phyloP scores from a whole-genome alignment of 1,140 invertebrate genomes.

The Gonatopus flavifemur region DNA sequence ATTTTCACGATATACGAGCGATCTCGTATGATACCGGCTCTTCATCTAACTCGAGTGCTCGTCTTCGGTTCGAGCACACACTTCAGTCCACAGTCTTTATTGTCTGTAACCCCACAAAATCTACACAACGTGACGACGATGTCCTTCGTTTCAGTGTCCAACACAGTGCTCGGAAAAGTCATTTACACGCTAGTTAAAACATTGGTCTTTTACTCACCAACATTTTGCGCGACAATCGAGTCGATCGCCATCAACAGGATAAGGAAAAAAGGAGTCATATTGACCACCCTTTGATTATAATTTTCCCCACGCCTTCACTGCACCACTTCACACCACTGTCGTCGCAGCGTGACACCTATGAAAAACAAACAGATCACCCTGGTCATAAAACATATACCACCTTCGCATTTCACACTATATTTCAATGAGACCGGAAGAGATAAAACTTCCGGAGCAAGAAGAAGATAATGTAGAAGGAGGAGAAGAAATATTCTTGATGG shows the following conservation, averaged over 20 bases:
- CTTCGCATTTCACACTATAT: conserved; percentile 26
- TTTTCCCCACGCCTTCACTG: conserved; percentile 52
- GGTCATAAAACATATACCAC: conserved; percentile 53
- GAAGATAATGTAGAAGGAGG: no score
- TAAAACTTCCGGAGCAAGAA: no score
- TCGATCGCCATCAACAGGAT: conserved; percentile 58
- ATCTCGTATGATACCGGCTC: no score
- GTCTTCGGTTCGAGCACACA: no score
- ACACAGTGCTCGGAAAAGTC: conserved; percentile 3
- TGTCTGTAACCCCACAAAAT: no score
- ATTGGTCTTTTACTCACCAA: conserved; percentile 52
- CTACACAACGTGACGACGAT: not conserved
- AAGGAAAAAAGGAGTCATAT: conserved; percentile 60
- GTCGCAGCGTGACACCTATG: conserved; percentile 48
- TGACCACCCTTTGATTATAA: conserved; percentile 57
- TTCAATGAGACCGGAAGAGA: no score
- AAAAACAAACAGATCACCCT: conserved; percentile 50
- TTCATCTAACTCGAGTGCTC: no score
- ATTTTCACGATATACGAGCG: no score
- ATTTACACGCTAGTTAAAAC: conserved; percentile 12
- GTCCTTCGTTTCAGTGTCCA: not conserved
- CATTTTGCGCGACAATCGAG: conserved; percentile 55
- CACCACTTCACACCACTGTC: conserved; percentile 52
- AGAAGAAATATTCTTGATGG: no score
- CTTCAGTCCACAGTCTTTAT: no score